Evolutionary conservation across 2,113 vertebrate genomes (phyloP), one percentile per base, ranked within the genome.

Genomic region (Hydrolagus affinis): DNA sequence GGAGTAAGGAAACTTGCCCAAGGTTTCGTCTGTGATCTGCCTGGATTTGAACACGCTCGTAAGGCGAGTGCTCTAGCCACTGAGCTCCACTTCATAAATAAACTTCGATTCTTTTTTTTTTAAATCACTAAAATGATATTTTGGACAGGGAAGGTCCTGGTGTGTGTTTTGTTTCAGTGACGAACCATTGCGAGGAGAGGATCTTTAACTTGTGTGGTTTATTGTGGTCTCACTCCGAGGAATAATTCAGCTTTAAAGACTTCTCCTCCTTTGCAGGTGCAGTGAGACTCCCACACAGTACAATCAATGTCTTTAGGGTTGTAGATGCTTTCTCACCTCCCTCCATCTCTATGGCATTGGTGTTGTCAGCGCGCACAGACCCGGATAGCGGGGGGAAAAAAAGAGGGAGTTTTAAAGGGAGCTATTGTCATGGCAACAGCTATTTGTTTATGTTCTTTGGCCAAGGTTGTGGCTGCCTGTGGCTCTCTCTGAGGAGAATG

Each of bases 361-460:
- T 66, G 78, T 66, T 83, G 66, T 83, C 78, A 83, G 60, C 66
- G 59, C 66, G 60, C 60, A 83, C 23, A 66, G 78, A 83, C 23
- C 28, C 78, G 28, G 78, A 28, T 21, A 83, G 60, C 78, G n/a
- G n/a, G n/a, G n/a, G n/a, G n/a, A n/a, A n/a, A 83, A 83, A 83
- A 83, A 76, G 59, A 83, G 30, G 44, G 77, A 64, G 25, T 66
- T 83, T 83, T 83, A 68, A 66, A 83, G 78, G 28, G 60, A 83
- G 19, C 32, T 28, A 64, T 83, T 32, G 11, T 60, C 78, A 83
- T 64, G 62, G 78, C 62, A 83, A 83, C 78, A 68, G 78, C 62
- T 83, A 30, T 83, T 83, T 83, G 78, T 83, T 83, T 83, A 83
- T 66, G 62, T 68, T 83, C 78, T 66, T 83, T 83, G 78, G 78